Conservation (phyloP, 2,888 invertebrate genomes). For the Galerucella pusilla region DNA sequence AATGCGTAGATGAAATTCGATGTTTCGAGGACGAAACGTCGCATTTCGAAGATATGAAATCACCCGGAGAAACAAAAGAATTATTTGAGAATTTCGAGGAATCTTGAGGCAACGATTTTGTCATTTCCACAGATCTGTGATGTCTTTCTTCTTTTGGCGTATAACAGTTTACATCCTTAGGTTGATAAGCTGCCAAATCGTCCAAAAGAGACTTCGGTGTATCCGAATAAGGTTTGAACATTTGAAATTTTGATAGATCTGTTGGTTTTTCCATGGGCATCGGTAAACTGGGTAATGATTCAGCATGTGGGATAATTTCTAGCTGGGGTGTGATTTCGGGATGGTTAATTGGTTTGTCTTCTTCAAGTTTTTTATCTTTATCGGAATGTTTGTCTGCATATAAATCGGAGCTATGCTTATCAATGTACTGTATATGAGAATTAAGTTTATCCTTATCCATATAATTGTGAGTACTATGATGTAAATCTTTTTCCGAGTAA, state of each 20-base stretch:
- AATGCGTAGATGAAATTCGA: not conserved
- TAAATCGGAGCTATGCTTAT: not conserved
- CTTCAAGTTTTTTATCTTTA: conserved; percentile 6
- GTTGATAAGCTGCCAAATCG: conserved; percentile 1
- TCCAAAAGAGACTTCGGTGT: conserved; percentile 15
- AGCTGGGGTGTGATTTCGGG: not conserved
- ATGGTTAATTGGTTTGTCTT: not conserved
- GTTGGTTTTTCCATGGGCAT: conserved; percentile 18
- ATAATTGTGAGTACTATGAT: conserved; percentile 7
- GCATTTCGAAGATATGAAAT: not conserved
- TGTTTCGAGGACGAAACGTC: conserved; percentile 11
- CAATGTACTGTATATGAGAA: not conserved
- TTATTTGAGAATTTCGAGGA: not conserved
- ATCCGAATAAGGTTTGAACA: conserved; percentile 38
- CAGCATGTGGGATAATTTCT: not conserved
- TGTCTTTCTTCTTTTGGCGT: not conserved
- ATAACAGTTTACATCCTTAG: not conserved
- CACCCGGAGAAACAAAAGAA: not conserved
- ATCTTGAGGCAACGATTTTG: not conserved
- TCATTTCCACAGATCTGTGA: not conserved
- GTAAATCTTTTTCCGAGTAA: conserved; percentile 7
- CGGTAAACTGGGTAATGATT: conserved; percentile 7
- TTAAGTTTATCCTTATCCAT: conserved; percentile 16
- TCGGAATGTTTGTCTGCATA: conserved; percentile 13
- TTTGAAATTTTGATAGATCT: conserved; percentile 33